Base-by-base conservation (phyloP, 2,888 invertebrate species). In the Pycnomerus fuliginosus region DNA sequence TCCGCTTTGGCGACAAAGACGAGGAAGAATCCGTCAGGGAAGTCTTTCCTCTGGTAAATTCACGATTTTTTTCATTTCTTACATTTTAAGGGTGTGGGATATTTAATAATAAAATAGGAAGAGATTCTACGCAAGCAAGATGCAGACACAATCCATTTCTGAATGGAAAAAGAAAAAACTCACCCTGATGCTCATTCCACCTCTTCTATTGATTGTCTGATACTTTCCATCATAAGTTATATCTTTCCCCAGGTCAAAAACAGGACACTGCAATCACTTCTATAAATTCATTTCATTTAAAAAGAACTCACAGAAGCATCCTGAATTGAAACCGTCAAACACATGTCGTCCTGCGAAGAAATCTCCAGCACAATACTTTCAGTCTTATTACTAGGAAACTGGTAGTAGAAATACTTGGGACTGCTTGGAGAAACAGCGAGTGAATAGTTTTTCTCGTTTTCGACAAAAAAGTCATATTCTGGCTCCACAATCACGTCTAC, bases 281-380 rank as follows among this genome's bases (percentile, higher is more conserved):
- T 20, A 20, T 20, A 20, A 7, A 7, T 41, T 37, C 23, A 10
- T 34, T 4, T 7, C 10, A 22, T 7, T 23, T 27, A 37, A 25
- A 31, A 5, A 5, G 16, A 8, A 72, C 77, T 76, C 63, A 86
- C 86, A 61, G 80, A 78, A 52, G 80, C 80, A 60, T 85, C 83
- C 68, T 92, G 90, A 55, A 91, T 81, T 0, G 90, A 90, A 1
- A 90, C 79, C 1, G 85, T 80, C 70, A 88, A 84, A 62, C 91
- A 92, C 1, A 80, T 76, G 24, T 80, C 78, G 57, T 81, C 82
- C 3, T 78, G 73, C 0, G 87, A 86, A 41, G 80, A 77, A 0
- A 85, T 77, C 67, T 80, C 76, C 1, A 87, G 73, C 2, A 85
- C 74, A 0, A 85, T 82, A 0, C 67, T 67, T 8, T 62, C 64